Conservation (phyloP, 2,888 invertebrate species). For the Galerucella pusilla region DNA sequence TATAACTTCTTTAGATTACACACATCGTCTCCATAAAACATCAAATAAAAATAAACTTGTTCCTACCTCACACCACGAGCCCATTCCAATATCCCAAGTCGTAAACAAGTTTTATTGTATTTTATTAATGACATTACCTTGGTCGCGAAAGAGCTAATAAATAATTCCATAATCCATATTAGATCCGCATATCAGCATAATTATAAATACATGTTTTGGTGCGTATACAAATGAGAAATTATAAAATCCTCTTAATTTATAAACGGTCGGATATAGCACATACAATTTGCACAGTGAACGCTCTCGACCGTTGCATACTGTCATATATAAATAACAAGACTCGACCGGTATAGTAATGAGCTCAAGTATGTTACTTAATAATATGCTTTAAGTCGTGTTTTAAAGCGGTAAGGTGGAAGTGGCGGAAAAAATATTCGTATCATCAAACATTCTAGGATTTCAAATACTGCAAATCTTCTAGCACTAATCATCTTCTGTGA, state of each 20-base stretch:
- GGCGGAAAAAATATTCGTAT: not conserved
- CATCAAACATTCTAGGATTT: not conserved
- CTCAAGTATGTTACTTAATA: constrained; percentile 64
- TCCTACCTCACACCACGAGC: constrained; percentile 26
- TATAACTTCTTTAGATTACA: not conserved
- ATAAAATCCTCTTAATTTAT: constrained; percentile 45
- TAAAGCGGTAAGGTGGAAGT: constrained; percentile 57
- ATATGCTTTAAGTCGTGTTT: constrained; percentile 64
- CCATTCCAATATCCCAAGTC: constrained; percentile 18
- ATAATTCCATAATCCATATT: constrained; percentile 48
- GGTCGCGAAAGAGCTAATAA: constrained; percentile 36
- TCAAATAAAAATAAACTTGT: not conserved
- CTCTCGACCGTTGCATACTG: constrained; percentile 57
- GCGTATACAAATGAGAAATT: constrained; percentile 49
- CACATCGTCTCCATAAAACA: not conserved
- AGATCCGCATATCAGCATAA: constrained; percentile 48
- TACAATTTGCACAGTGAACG: constrained; percentile 45
- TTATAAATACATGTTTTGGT: constrained; percentile 48
- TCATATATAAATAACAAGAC: constrained; percentile 63
- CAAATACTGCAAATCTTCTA: not conserved
- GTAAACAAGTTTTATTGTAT: constrained; percentile 34
- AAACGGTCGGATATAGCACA: constrained; percentile 43
- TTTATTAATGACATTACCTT: constrained; percentile 31
- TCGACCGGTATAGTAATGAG: constrained; percentile 64
- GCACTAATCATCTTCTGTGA: too few relatives aligned